phyloP scores from a whole-genome alignment of 2,113 vertebrate species.

The Sinocyclocheilus rhinocerous region DNA sequence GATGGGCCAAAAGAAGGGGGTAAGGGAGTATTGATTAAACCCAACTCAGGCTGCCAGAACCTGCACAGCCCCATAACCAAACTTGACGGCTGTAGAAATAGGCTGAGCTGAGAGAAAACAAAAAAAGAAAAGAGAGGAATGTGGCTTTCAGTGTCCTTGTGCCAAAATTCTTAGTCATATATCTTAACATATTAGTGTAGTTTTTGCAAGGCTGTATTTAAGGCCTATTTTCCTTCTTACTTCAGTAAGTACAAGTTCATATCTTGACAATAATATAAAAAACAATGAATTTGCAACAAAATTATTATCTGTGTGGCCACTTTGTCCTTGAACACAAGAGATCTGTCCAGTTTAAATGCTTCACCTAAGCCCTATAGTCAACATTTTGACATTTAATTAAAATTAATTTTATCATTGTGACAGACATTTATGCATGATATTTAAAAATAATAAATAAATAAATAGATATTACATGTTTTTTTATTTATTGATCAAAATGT shows the following conservation, averaged over 20 bases:
- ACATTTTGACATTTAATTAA: neutral
- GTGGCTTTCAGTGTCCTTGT: neutral
- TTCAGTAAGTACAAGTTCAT: no score
- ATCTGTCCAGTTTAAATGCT: no score
- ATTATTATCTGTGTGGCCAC: no score
- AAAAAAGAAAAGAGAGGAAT: neutral
- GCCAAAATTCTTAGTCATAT: neutral
- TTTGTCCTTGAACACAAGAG: no score
- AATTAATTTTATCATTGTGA: neutral
- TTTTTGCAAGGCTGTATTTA: neutral
- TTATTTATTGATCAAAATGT: neutral
- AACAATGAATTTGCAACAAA: no score
- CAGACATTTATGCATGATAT: neutral
- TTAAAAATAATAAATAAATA: neutral
- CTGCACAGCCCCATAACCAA: neutral
- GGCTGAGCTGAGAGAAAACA: neutral
- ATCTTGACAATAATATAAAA: no score
- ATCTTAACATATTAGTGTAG: neutral
- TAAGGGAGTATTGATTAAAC: conserved; percentile 16
- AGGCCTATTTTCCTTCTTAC: neutral
- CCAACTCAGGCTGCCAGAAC: neutral
- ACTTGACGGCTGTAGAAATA: neutral
- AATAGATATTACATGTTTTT: no score
- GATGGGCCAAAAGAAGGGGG: neutral
- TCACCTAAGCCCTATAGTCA: neutral